phyloP scores from a whole-genome alignment of 2,888 invertebrate species.

The Synergus laeviventris region DNA sequence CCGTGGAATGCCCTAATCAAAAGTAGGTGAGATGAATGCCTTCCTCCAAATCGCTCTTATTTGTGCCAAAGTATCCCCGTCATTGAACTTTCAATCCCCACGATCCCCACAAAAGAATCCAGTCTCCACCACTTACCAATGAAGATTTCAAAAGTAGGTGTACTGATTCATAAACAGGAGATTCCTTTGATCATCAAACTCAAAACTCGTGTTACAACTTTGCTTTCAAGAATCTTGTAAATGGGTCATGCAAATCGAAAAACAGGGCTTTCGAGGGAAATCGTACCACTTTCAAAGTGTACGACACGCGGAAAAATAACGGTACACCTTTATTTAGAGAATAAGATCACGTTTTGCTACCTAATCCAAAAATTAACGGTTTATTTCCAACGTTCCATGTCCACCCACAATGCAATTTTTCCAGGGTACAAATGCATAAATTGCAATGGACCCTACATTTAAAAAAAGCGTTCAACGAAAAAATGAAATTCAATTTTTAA shows the following conservation, averaged over 20 bases:
- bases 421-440: not conserved
- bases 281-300: conserved; percentile 28
- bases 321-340: conserved; percentile 47
- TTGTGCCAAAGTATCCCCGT: not conserved
- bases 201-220: not conserved
- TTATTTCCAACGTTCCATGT: conserved; percentile 44
- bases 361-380: conserved; percentile 44
- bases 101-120: conserved; percentile 2
- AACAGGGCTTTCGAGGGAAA: conserved; percentile 36
- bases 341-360: conserved; percentile 47
- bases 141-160: not conserved
- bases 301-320: conserved; percentile 41
- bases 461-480: not conserved
- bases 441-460: too few relatives aligned
- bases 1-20: not conserved
- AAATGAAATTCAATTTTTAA: conserved; percentile 22
- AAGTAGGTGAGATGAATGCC: not conserved
- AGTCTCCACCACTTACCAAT: not conserved
- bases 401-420: conserved; percentile 45
- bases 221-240: conserved; percentile 17
- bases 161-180: not conserved
- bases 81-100: not conserved
- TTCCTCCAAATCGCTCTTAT: not conserved
- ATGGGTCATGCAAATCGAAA: conserved; percentile 31
- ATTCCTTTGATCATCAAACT: not conserved